phyloP scores from a whole-genome alignment of 1,140 invertebrate species.

The Hypothenemus hampei region DNA sequence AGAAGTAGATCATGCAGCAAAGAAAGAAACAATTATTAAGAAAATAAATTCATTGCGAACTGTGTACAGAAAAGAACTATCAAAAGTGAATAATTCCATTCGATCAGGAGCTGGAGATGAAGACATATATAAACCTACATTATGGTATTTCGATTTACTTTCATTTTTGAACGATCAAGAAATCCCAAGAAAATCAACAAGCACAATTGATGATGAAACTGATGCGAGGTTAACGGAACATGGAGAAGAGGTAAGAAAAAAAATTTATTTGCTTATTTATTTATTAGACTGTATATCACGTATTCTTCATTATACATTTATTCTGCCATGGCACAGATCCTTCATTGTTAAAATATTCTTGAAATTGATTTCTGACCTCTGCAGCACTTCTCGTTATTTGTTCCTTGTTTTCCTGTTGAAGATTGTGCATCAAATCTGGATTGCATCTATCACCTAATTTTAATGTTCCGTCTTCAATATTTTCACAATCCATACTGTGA shows the following conservation, averaged over 20 bases:
- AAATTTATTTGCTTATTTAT: not conserved
- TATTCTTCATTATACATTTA: not conserved
- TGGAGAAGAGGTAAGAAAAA: not conserved
- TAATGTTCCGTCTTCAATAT: slow-evolving; percentile 14
- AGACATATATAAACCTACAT: slow-evolving; percentile 14
- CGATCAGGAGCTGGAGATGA: not conserved
- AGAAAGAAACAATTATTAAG: not conserved
- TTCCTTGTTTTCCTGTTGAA: slow-evolving; percentile 8
- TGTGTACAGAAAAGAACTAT: too few relatives aligned
- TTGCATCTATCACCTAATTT: slow-evolving; percentile 8
- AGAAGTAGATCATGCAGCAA: too few relatives aligned
- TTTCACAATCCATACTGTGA: slow-evolving; percentile 13
- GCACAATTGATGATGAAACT: not conserved
- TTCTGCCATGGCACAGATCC: slow-evolving; percentile 20
- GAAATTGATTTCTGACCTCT: slow-evolving; percentile 10
- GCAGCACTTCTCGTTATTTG: not conserved
- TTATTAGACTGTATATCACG: slow-evolving; percentile 2
- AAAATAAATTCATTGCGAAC: not conserved
- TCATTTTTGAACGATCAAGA: not conserved
- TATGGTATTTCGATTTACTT: slow-evolving; percentile 9
- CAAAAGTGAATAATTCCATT: not conserved
- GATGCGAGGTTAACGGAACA: not conserved
- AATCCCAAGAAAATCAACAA: not conserved
- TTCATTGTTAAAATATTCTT: slow-evolving; percentile 14
- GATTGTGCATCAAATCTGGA: slow-evolving; percentile 4